phyloP scores from a whole-genome alignment of 2,113 vertebrate genomes.

The Dasyurus viverrinus region DNA sequence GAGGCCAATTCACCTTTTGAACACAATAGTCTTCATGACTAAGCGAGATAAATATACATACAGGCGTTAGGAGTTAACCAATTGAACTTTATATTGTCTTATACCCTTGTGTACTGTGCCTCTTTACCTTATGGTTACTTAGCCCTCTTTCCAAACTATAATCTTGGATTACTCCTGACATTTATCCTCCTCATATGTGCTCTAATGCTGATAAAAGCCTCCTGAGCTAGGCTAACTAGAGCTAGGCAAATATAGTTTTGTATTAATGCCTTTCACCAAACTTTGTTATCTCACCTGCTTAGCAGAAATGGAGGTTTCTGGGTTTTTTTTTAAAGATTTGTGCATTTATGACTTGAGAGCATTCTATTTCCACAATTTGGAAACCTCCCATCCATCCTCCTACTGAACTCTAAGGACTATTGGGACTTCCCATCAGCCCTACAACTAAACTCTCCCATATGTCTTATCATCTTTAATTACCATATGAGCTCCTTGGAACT shows the following conservation, averaged over 20 bases:
- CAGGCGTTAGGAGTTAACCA: not conserved
- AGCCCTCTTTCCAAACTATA: not conserved
- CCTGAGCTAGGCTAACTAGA: not conserved
- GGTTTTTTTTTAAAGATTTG: not conserved
- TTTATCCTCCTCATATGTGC: not conserved
- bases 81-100: not conserved
- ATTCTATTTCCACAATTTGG: not conserved
- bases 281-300: not conserved
- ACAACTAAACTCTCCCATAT: not conserved
- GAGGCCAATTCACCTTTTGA: not conserved
- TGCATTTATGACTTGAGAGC: not conserved
- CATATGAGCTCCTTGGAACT: not conserved
- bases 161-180: not conserved
- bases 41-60: not conserved
- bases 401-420: not conserved
- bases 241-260: not conserved
- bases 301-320: not conserved
- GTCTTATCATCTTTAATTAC: not conserved
- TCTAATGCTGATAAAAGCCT: not conserved
- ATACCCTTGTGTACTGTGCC: not conserved
- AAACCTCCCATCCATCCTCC: not conserved
- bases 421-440: not conserved
- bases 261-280: not conserved
- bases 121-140: not conserved
- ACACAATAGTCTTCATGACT: not conserved